Percentiles rank a stretch among this genome's conserved stretches.
phyloP scores from a whole-genome alignment of 2,797 vertebrate genomes.

The Prionace glauca region DNA sequence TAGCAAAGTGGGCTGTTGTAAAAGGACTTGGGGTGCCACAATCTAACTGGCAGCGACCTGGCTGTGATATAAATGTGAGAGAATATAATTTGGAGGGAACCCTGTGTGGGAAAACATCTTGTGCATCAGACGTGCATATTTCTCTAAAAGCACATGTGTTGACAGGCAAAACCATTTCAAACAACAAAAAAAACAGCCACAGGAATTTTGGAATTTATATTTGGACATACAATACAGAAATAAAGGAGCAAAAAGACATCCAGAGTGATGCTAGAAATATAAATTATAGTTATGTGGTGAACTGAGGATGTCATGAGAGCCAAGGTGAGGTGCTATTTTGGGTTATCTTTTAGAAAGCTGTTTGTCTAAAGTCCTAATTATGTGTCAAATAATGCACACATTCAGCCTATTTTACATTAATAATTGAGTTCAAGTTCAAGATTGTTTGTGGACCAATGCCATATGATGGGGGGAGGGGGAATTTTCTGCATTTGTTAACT shows the following conservation, averaged over 20 bases:
- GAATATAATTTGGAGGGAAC: neutral
- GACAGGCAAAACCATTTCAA: neutral
- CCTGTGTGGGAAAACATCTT: neutral
- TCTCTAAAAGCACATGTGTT: neutral
- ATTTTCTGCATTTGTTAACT: neutral
- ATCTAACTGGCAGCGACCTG: neutral
- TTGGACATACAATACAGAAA: neutral
- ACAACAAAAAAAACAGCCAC: neutral
- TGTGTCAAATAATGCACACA: neutral
- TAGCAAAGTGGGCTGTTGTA: neutral
- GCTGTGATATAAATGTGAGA: neutral
- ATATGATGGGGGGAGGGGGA: neutral
- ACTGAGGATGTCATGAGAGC: neutral
- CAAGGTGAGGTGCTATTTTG: neutral
- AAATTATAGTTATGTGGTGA: neutral
- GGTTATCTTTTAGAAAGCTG: neutral
- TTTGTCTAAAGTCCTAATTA: neutral
- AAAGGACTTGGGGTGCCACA: neutral
- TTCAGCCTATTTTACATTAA: neutral
- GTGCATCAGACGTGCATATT: neutral
- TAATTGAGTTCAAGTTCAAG: neutral
- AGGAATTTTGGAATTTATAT: neutral
- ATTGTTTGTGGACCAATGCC: neutral
- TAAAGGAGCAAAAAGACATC: neutral
- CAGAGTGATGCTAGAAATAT: neutral